Evolutionary conservation across 2,888 invertebrate species (phyloP), one percentile per base, ranked within the genome.

Genomic region (Aspidapion aeneum): DNA sequence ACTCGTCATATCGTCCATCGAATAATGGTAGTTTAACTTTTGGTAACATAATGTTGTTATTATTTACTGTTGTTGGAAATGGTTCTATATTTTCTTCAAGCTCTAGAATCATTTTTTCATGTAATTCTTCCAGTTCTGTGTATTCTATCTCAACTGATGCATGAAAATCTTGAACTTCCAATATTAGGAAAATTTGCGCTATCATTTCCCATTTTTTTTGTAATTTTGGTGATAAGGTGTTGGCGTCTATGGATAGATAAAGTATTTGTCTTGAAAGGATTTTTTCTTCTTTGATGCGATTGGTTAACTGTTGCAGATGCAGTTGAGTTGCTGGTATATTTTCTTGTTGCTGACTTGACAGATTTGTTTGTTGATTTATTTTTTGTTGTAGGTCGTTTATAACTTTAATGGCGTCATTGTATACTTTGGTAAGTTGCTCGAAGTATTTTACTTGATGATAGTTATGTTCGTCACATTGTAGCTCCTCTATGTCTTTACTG

Each of bases 21-120:
- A 57, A 22, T 2, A 57, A 17, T 3, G 21, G 57, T 57, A 57
- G 16, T 57, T 57, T 52, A 9, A 52, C 52, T 52, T 52, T 52
- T 52, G 18, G 52, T 52, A 18, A 52, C 52, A 52, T 18, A 52
- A 52, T 18, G 52, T 35, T 35, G 35, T 35, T 35, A 35, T 35
- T 35, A 35, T 35, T 35, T 35, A 35, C 35, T 35, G 35, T 35
- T 35, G 35, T 12, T 35, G 35, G 3, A 35, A 12, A 35, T 35
- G 35, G 5, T 35, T n/a, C n/a, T n/a, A n/a, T n/a, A n/a, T n/a
- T n/a, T n/a, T n/a, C n/a, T n/a, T n/a, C n/a, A 12, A 35, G 35
- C 35, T 35, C 35, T 35, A 35, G 35, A 35, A 35, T 35, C 35
- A 35, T 35, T 35, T 35, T 35, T 35, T 35, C n/a, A n/a, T n/a